phyloP scores from a whole-genome alignment of 2,113 vertebrate genomes.

The Hypocryptadius cinnamomeus region DNA sequence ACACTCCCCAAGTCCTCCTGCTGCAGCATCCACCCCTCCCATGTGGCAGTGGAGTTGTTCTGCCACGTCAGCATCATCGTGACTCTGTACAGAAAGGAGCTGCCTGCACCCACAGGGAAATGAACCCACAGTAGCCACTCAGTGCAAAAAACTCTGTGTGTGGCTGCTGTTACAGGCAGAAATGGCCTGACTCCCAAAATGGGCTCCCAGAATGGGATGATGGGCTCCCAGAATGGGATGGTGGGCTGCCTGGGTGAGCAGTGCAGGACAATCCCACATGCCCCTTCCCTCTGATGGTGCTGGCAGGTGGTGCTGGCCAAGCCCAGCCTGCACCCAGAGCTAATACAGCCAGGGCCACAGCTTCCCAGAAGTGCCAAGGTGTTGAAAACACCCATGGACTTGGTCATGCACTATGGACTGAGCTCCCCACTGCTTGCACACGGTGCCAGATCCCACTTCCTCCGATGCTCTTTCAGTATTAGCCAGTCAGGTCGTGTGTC shows the following conservation, averaged over 20 bases:
- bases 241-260: neutral
- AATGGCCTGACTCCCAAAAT: neutral
- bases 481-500: neutral
- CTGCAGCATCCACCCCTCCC: neutral
- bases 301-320: neutral
- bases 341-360: neutral
- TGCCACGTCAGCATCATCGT: neutral
- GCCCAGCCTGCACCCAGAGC: neutral
- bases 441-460: neutral
- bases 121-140: neutral
- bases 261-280: fast-evolving
- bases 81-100: neutral
- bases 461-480: constrained; percentile 12
- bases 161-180: neutral
- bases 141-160: fast-evolving
- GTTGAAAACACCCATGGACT: neutral
- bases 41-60: neutral
- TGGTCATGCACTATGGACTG: neutral
- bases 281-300: neutral
- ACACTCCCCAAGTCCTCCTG: neutral
- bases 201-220: too few relatives aligned
- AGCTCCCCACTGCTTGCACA: neutral
- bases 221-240: neutral
- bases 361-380: neutral
- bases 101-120: neutral